Percentiles rank a stretch among this genome's conserved stretches.
Conservation (phyloP, 2,888 invertebrate species). For the Thelaira solivaga region DNA sequence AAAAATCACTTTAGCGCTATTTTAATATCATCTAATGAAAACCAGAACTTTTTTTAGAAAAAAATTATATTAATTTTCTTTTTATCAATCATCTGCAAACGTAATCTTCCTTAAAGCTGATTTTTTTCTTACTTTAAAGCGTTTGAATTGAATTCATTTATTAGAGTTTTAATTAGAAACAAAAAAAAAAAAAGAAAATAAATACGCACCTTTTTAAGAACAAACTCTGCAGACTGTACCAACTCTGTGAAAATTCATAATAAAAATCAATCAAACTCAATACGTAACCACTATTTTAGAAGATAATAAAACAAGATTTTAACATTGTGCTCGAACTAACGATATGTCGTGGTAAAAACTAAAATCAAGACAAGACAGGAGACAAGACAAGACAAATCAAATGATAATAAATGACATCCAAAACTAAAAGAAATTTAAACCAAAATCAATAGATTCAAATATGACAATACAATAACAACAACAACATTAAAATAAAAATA, state of each 20-base stretch:
- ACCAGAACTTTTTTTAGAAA: too few species aligned
- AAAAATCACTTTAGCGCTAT: too few species aligned
- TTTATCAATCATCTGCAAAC: too few species aligned
- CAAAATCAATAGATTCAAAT: conserved; percentile 29
- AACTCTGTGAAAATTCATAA: conserved; percentile 5
- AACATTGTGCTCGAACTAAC: conserved; percentile 10
- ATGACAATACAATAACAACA: conserved; percentile 29
- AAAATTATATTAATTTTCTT: too few species aligned
- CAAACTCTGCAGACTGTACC: conserved; percentile 23
- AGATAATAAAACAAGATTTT: conserved; percentile 35
- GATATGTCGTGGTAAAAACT: not conserved
- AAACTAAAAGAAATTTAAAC: conserved; percentile 30
- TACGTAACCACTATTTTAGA: not conserved
- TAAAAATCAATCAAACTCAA: conserved; percentile 50
- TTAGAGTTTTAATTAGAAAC: not conserved
- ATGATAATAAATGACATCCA: conserved; percentile 59
- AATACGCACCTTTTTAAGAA: too few species aligned
- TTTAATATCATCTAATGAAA: too few species aligned
- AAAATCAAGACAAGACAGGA: not conserved
- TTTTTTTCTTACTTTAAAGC: not conserved
- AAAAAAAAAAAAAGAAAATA: not conserved
- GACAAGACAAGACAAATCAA: conserved; percentile 37
- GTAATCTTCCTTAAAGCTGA: too few species aligned
- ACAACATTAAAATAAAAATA: too few species aligned
- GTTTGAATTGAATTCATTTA: not conserved